Evolutionary conservation across 2,797 vertebrate genomes (phyloP), one percentile per base, ranked within the genome.

Genomic region (Helostoma temminkii): DNA sequence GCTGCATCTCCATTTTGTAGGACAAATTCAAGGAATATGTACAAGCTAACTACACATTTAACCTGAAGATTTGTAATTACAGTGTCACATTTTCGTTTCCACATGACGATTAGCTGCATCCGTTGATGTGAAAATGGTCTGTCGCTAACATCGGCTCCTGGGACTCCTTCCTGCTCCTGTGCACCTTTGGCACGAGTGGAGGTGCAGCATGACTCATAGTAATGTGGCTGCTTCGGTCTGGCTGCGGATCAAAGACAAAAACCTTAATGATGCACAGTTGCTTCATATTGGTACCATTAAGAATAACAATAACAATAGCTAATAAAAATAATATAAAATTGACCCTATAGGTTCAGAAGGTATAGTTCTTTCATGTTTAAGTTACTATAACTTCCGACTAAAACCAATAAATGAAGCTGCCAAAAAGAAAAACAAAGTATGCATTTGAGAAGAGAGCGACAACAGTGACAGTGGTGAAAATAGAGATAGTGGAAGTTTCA

Each of bases 101-200:
- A 42, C 30, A 7, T 22, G 24, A 11, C 1, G 28, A 41, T 92
- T 81, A 92, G 74, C 81, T 63, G 65, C 59, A 28, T 48, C 88
- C 82, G 0, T 85, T 91, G 59, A 74, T 43, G 68, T 70, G 80
- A 72, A 39, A 52, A 6, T 62, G 81, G 60, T 82, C 61, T 1
- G 43, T 22, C 18, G 60, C 21, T 9, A 76, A 60, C 41, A 82
- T 87, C 1, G 69, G 81, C 9, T 85, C 82, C 69, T 84, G 75
- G 22, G 76, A 82, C 76, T 87, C 81, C 49, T 76, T 91, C 74
- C 76, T 88, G 83, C 76, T 93, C 62, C 88, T 88, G 24, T 78
- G 83, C 76, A 93, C 89, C 85, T 95, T 94, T 1, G 93, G 93
- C 43, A 90, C 68, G 61, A 91, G 53, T 0, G 91, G 91, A 68